Evolutionary conservation across 2,797 vertebrate species (phyloP), one percentile per base, ranked within the genome.

Genomic region (Numenius phaeopus): DNA sequence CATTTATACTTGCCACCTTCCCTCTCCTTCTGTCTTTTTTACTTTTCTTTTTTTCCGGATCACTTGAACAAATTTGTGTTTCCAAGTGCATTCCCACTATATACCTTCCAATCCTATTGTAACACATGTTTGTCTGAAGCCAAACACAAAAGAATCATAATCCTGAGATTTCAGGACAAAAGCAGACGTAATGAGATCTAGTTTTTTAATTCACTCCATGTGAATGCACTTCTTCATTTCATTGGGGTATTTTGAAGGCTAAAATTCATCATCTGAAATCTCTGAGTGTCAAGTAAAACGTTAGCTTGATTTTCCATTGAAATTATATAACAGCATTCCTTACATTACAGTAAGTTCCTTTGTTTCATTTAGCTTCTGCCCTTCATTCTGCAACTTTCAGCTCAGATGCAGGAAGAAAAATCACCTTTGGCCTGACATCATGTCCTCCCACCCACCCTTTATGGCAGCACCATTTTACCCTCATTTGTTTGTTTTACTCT

Each of bases 111-210:
- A 55, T 21, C 8, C 20, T 67, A 30, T 46, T n/a, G 12, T 22
- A 82, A 83, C 0, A 2, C 11, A 19, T 2, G 14, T 57, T 80
- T 44, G 2, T 12, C 19, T 71, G 1, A 2, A 17, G 14, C 11
- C 14, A 67, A 82, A 39, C 21, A 46, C 16, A 20, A 83, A n/a
- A n/a, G 12, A 83, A 49, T 21, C 18, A 49, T 78, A 83, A 62
- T 21, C n/a, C 16, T 69, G 39, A 83, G 23, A n/a, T 49, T 65
- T 39, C 11, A 62, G 30, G 4, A 15, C 22, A 58, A 44, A 67
- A 77, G 2, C 19, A 58, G n/a, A 34, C 30, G 19, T 11, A 54
- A 30, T 6, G 49, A 44, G 30, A 54, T 42, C 23, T 49, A 22
- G 27, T 1, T 10, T n/a, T 72, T 72, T 62, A 42, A 49, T 77